A percentile compares a stretch with the other conserved stretches of the same genome.
Evolutionary conservation across 2,888 invertebrate species (phyloP).

Genomic region (Drosophila putrida): DNA sequence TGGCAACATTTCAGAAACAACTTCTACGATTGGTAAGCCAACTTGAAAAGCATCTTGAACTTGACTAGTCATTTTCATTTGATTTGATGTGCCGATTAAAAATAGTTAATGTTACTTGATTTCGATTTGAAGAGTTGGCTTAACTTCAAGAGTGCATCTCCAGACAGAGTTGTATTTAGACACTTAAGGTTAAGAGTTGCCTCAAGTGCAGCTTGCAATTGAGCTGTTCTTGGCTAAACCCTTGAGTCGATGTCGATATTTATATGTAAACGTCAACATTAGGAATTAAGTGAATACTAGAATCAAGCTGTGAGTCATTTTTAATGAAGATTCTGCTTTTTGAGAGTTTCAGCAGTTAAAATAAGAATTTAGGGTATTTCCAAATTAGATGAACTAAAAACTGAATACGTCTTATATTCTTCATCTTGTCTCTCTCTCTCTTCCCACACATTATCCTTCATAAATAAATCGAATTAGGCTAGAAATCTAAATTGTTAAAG

Average conservation of each 20-base stretch:
- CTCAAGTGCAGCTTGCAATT: conserved; percentile 43
- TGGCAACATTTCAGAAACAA: conserved; percentile 11
- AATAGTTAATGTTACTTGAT: conserved; percentile 4
- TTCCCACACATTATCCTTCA: no score
- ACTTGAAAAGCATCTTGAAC: conserved; percentile 35
- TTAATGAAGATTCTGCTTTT: neutral
- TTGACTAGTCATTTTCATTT: conserved; percentile 24
- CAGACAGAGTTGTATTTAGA: conserved; percentile 17
- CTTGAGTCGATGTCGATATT: conserved; percentile 13
- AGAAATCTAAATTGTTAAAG: neutral
- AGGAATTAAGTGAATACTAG: conserved; percentile 1
- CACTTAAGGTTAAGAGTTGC: conserved; percentile 54
- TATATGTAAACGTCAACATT: neutral
- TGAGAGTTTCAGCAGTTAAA: neutral
- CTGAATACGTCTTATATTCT: no score
- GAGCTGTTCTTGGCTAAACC: conserved; percentile 43
- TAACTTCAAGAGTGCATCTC: conserved; percentile 19
- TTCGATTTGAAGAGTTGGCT: conserved; percentile 30
- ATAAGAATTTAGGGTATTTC: neutral
- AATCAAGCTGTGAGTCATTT: neutral
- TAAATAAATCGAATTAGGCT: neutral
- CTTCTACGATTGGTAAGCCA: conserved; percentile 7
- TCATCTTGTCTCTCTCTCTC: no score
- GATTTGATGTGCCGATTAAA: conserved; percentile 11
- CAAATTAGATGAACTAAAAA: no score